phyloP scores from a whole-genome alignment of 2,797 vertebrate species.

The Bradypodion pumilum region DNA sequence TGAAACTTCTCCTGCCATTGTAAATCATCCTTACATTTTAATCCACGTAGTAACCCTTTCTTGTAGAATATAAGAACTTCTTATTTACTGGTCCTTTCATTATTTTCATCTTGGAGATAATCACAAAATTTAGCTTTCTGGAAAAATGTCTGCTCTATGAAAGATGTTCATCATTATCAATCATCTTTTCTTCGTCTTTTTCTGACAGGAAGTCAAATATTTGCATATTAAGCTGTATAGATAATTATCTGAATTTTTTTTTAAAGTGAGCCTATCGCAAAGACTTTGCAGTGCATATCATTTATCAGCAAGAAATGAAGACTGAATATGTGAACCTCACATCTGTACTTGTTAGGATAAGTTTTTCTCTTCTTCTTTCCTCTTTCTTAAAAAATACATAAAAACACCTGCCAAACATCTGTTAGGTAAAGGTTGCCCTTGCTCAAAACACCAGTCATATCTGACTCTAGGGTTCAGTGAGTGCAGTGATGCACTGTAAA shows the following conservation, averaged over 20 bases:
- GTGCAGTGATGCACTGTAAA: too few species aligned
- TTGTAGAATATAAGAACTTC: background rate
- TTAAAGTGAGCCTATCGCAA: conserved; percentile 5
- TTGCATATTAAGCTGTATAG: background rate
- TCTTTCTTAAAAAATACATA: conserved; percentile 18
- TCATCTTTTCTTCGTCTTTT: background rate
- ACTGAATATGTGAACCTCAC: background rate
- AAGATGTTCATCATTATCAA: conserved; percentile 1
- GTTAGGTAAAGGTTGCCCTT: too few species aligned
- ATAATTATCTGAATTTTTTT: background rate
- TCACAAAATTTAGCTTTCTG: background rate
- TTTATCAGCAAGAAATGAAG: conserved; percentile 15
- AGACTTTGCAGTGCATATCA: background rate
- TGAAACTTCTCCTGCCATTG: background rate
- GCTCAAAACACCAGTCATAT: too few species aligned
- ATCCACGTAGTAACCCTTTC: background rate
- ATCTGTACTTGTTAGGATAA: conserved; percentile 15
- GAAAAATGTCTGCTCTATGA: background rate
- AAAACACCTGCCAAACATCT: conserved; percentile 36
- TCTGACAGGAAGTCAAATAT: background rate
- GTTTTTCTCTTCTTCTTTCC: background rate
- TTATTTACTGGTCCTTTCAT: background rate
- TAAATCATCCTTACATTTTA: background rate
- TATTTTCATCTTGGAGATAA: background rate
- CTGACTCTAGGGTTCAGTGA: too few species aligned